Conservation (phyloP, 2,113 vertebrate genomes). For the Dipodomys spectabilis region DNA sequence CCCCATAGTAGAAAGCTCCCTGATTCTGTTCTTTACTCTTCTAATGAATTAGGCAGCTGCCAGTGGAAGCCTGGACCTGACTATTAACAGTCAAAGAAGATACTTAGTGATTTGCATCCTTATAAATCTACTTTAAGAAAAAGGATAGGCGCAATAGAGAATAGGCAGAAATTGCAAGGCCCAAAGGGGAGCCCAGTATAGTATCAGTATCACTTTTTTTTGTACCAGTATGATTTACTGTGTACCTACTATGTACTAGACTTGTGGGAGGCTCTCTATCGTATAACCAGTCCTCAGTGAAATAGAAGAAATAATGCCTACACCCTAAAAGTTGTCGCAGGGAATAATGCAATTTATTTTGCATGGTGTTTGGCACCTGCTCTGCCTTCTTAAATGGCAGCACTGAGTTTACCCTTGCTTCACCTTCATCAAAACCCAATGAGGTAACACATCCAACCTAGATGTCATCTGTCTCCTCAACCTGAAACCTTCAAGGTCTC, state of each 20-base stretch:
- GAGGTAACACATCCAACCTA: neutral
- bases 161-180: neutral
- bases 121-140: slow-evolving; percentile 42
- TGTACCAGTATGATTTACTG: neutral
- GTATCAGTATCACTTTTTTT: neutral
- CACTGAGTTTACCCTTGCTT: slow-evolving; percentile 1
- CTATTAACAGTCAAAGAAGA: slow-evolving; percentile 48
- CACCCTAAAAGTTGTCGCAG: neutral
- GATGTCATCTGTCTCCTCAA: slow-evolving; percentile 27
- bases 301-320: neutral
- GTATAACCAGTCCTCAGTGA: neutral
- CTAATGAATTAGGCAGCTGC: slow-evolving; percentile 60
- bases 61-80: slow-evolving; percentile 49
- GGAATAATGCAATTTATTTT: neutral
- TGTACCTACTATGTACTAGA: neutral
- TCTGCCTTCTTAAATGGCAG: neutral
- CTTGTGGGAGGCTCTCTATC: neutral
- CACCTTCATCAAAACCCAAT: neutral
- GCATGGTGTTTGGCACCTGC: neutral
- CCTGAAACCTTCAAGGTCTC: slow-evolving; percentile 47
- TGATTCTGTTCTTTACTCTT: slow-evolving; percentile 81
- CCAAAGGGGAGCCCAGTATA: neutral
- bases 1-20: slow-evolving; percentile 44
- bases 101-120: neutral
- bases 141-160: neutral